Conservation (phyloP, 1,140 invertebrate species). For the Uloborus diversus region DNA sequence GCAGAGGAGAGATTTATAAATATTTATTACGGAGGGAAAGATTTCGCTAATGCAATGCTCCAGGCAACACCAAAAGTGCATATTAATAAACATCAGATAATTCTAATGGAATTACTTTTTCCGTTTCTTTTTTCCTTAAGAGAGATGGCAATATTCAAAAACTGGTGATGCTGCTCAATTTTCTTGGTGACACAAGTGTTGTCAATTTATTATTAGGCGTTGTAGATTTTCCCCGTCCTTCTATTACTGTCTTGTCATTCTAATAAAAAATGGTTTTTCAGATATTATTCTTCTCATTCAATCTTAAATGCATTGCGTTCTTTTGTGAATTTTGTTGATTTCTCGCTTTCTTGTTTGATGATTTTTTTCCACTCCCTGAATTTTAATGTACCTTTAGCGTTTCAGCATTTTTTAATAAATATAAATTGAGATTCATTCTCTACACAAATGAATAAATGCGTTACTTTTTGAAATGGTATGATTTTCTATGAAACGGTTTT, state of each 20-base stretch:
- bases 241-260: constrained; percentile 23
- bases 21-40: constrained; percentile 46
- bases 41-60: constrained; percentile 47
- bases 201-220: constrained; percentile 36
- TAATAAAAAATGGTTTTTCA: constrained; percentile 18
- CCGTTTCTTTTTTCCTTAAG: background rate
- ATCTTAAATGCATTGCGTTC: too few species aligned
- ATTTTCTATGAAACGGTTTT: too few species aligned
- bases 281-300: background rate
- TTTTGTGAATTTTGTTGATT: background rate
- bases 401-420: background rate
- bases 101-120: constrained; percentile 48
- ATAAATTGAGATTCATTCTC: background rate
- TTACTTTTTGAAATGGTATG: too few species aligned
- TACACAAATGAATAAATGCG: background rate
- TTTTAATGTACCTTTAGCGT: background rate
- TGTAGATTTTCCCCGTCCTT: background rate
- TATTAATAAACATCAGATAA: constrained; percentile 57
- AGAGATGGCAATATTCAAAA: constrained; percentile 26
- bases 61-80: background rate
- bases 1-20: constrained; percentile 39
- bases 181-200: constrained; percentile 41
- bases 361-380: background rate
- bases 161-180: constrained; percentile 22
- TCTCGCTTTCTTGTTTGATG: background rate